phyloP scores from a whole-genome alignment of 2,888 invertebrate species.

The Corbicula japonica region DNA sequence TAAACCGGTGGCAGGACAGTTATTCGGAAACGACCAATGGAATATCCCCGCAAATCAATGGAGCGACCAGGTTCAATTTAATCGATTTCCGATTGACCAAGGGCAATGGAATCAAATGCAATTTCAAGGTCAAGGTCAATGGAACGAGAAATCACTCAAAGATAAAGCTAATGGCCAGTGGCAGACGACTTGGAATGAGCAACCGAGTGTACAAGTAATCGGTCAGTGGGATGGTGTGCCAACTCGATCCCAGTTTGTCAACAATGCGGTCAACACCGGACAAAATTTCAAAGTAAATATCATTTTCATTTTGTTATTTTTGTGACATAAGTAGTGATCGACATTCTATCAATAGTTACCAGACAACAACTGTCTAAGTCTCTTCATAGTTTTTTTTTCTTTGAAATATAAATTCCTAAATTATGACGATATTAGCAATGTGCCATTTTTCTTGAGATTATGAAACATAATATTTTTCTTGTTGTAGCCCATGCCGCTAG shows the following conservation, averaged over 20 bases:
- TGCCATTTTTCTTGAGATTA: neutral
- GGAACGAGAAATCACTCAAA: neutral
- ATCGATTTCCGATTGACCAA: neutral
- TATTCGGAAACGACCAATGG: neutral
- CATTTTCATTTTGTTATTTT: neutral
- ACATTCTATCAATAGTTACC: neutral
- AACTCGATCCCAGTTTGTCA: neutral
- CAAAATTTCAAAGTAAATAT: neutral
- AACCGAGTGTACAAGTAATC: slow-evolving; percentile 8
- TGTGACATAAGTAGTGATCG: neutral
- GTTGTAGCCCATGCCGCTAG: too few species aligned
- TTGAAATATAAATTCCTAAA: neutral
- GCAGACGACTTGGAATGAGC: neutral
- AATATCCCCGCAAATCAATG: neutral
- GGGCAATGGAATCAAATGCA: neutral
- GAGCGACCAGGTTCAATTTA: neutral
- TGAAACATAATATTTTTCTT: neutral
- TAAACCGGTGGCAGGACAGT: neutral
- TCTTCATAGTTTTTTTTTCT: neutral
- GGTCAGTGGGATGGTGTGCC: slow-evolving; percentile 19
- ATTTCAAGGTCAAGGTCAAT: slow-evolving; percentile 13
- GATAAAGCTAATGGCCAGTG: slow-evolving; percentile 21
- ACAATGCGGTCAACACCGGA: neutral
- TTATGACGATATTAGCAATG: neutral
- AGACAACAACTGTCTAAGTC: neutral